Evolutionary conservation across 2,888 invertebrate genomes (phyloP).

Genomic region (Tipula lateralis): DNA sequence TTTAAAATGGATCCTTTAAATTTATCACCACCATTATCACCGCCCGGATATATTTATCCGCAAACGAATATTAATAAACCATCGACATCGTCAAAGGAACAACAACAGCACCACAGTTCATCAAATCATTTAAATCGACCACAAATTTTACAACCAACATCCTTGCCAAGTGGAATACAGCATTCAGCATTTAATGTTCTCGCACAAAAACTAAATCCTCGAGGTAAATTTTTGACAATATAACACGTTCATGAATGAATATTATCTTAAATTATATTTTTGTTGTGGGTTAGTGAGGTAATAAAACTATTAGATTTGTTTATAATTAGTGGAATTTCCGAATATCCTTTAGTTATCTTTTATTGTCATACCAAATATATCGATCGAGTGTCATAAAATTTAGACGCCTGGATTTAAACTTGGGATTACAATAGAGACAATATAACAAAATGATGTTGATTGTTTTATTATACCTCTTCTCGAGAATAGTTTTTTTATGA

Average conservation of each 20-base stretch:
- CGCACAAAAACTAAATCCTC: conserved; percentile 45
- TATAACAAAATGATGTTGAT: not conserved
- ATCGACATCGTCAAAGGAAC: conserved; percentile 43
- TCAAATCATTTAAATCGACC: conserved; percentile 31
- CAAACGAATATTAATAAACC: conserved; percentile 43
- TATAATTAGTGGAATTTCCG: not conserved
- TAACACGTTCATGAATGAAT: not conserved
- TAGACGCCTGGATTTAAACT: not conserved
- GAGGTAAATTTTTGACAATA: conserved; percentile 44
- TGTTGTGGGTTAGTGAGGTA: not conserved
- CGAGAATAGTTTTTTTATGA: not conserved
- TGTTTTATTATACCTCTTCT: not conserved
- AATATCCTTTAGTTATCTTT: not conserved
- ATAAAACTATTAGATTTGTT: conserved; percentile 26
- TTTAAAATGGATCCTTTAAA: conserved; percentile 19
- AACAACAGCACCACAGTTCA: conserved; percentile 36
- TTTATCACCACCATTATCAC: conserved; percentile 21
- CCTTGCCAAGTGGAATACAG: conserved; percentile 46
- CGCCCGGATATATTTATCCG: conserved; percentile 19
- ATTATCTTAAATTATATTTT: no score
- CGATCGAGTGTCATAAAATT: not conserved
- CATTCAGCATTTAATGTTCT: conserved; percentile 49
- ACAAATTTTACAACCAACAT: conserved; percentile 39
- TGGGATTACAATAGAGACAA: not conserved
- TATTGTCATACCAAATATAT: not conserved